Conservation (phyloP, 2,888 invertebrate species). For the Alviniconcha strummeri region DNA sequence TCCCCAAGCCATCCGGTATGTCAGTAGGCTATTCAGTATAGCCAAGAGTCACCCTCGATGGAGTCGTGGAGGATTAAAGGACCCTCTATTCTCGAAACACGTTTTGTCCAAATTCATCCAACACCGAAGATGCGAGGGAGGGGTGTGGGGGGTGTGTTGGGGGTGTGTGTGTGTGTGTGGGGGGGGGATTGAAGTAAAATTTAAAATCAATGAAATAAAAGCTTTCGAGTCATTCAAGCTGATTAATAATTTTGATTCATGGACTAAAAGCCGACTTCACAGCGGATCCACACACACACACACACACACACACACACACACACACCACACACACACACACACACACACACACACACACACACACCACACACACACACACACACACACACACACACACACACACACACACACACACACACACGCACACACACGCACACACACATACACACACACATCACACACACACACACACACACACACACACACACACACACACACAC, state of each 20-base stretch:
- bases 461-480: slow-evolving; percentile 25
- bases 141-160: too few species aligned
- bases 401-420: slow-evolving; percentile 21
- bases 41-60: too few species aligned
- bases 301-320: slow-evolving; percentile 24
- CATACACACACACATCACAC: slow-evolving; percentile 24
- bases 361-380: background rate
- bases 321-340: slow-evolving; percentile 24
- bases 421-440: slow-evolving; percentile 20
- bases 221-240: too few species aligned
- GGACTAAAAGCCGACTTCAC: background rate
- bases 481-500: slow-evolving; percentile 1
- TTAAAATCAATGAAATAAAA: too few species aligned
- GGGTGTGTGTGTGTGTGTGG: too few species aligned
- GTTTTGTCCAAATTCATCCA: too few species aligned
- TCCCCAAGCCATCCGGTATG: too few species aligned
- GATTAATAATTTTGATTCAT: background rate
- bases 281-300: slow-evolving; percentile 15
- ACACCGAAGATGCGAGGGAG: too few species aligned
- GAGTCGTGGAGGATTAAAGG: too few species aligned
- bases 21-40: too few species aligned
- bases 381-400: slow-evolving; percentile 25
- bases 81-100: too few species aligned
- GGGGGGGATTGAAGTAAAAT: too few species aligned
- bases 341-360: background rate